Base-by-base conservation (phyloP, 2,113 vertebrate species). In the Myxocyprinus asiaticus region DNA sequence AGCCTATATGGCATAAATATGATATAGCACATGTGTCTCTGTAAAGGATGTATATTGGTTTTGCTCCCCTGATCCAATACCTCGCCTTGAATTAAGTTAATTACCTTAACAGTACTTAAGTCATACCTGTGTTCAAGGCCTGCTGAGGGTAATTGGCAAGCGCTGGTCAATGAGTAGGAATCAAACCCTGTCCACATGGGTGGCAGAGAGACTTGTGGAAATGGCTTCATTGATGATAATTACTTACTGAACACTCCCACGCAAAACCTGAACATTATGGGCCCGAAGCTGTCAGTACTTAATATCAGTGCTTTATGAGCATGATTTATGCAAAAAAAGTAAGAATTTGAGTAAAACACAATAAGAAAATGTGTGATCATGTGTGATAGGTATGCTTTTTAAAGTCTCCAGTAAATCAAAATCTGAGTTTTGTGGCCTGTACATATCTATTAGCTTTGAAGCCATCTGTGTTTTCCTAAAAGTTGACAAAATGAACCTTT, bases 101-200 rank as follows among this genome's bases (percentile, higher is more conserved):
- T 74, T 61, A 14, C 58, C 17, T 62, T 45, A 65, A 48, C 77
- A 56, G 70, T 14, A 56, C 33, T 82, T 69, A 47, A 56, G 64
- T 44, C 15, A 7, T 55, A 17, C 47, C 48, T 65, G 76, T 79
- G 68, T 17, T 74, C 76, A 45, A 63, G 63, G 56, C 64, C 80
- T 48, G 77, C 51, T 79, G 76, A 74, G 61, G 80, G 12, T 78
- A 86, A 74, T 66, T 75, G 86, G 81, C 77, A 69, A 88, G 87
- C 83, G 67, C 33, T 75, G 78, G 65, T 86, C 58, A 80, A 83
- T 84, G 51, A 84, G 82, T 70, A 83, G 80, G 56, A 80, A 74
- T 84, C n/a, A 74, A 79, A 81, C 64, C 88, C 44, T 45, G 62
- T 82, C 63, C 64, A 64, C 78, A 66, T 79, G 81, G 71, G 45